These are phyloP conservation scores for Drosophila gunungcola DNA, from an alignment of 1,140 invertebrate species.

Conservation along the genomic window DNA sequence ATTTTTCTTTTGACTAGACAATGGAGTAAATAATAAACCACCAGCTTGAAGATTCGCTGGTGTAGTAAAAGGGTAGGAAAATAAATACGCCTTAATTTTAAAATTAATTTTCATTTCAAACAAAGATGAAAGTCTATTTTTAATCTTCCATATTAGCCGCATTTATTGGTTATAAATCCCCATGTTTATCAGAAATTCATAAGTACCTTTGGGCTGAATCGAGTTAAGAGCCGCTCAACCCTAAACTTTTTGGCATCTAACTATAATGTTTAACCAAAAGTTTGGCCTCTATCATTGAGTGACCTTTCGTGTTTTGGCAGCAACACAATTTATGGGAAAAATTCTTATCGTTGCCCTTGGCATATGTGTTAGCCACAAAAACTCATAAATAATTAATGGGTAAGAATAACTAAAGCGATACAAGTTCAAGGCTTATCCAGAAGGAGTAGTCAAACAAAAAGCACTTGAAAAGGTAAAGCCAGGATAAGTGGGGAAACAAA, in stretches of 20 bases:
- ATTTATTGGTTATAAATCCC: not conserved
- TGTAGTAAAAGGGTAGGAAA: not conserved
- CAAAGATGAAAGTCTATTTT: not conserved
- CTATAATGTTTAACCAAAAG: constrained; percentile 47
- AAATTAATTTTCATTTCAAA: constrained; percentile 2
- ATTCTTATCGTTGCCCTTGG: constrained; percentile 47
- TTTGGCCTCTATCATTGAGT: constrained; percentile 46
- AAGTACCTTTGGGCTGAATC: constrained; percentile 14
- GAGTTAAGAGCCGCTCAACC: constrained; percentile 11
- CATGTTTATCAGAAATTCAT: not conserved
- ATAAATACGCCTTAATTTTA: constrained; percentile 2
- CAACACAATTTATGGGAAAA: constrained; percentile 51
- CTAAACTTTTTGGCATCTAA: constrained; percentile 17
- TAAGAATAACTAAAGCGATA: constrained; percentile 19
- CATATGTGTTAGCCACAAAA: constrained; percentile 40
- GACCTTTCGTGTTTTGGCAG: constrained; percentile 56
- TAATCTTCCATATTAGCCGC: not conserved
- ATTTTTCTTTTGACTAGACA: constrained; percentile 45
- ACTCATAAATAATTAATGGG: constrained; percentile 58
- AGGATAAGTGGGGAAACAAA: constrained; percentile 9
- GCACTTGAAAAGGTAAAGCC: not conserved
- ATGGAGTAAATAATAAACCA: constrained; percentile 36
- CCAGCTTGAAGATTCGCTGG: constrained; percentile 1
- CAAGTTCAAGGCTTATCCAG: constrained; percentile 41
- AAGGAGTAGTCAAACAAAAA: not conserved